Base-by-base conservation (phyloP, 2,888 invertebrate genomes). In the Dryobotodes eremita region DNA sequence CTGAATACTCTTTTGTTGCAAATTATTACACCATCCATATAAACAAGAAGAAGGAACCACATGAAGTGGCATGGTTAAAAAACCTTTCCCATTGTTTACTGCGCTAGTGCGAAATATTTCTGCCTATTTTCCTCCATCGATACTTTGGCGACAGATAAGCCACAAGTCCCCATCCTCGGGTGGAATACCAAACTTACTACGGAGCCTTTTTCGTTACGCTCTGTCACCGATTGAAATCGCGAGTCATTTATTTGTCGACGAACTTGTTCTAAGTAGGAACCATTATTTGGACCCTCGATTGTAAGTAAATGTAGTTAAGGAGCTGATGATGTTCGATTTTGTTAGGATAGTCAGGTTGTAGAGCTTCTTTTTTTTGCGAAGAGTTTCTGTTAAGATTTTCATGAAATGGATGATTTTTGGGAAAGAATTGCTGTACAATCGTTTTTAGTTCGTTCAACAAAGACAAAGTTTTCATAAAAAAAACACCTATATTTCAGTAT, bases 131-230 rank as follows among this genome's bases (percentile, higher is more conserved):
- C 55, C n/a, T 48, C n/a, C 36, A 46, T 64, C 55, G 68, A 82
- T 71, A 79, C 64, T 64, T 76, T 42, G 57, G 55, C 70, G 61
- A 26, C 17, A 85, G 82, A 85, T 77, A 79, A 79, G 75, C 64
- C 69, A 26, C 81, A 53, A 57, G 46, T 59, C 64, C 74, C 82
- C 70, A 65, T 72, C 61, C 23, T 66, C 13, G 50, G 73, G 61
- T 75, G 77, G 59, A 77, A 82, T 77, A 36, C 31, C 50, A 36
- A 85, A 85, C 65, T 82, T 85, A 85, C 74, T 76, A 82, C 46
- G 13, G 76, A 76, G 71, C 74, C 31, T 77, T 77, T 71, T 77
- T 55, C 59, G 48, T 62, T 26, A 66, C 68, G 59, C 66, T 48
- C 46, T 55, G 71, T 68, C 69, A 72, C 73, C 71, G 76, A 75